Percentiles rank a stretch among this genome's conserved stretches.
Evolutionary conservation across 2,797 vertebrate species (phyloP).

Genomic region (Sparus aurata): DNA sequence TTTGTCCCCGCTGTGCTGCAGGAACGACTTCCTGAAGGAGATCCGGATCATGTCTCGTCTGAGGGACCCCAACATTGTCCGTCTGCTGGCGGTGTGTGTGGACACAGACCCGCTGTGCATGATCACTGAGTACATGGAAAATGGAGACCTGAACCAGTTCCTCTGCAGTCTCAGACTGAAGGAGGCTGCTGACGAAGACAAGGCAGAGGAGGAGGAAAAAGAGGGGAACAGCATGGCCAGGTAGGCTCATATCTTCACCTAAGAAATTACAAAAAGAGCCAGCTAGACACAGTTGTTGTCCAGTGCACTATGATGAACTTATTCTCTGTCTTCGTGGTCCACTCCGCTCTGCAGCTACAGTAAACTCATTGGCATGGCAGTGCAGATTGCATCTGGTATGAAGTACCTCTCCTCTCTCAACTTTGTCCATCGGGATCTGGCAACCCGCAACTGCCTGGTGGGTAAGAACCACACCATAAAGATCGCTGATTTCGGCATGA

Average conservation of each 20-base stretch:
- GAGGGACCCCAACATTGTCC: constrained; percentile 97
- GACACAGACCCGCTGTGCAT: constrained; percentile 95
- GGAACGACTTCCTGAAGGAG: constrained; percentile 99
- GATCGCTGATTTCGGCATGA: constrained; percentile 98
- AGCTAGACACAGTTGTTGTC: not conserved
- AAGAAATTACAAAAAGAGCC: not conserved
- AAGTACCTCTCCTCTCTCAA: constrained; percentile 97
- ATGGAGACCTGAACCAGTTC: constrained; percentile 98
- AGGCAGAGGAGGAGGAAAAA: constrained; percentile 50
- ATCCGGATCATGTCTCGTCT: constrained; percentile 98
- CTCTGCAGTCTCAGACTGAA: constrained; percentile 90
- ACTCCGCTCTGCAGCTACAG: constrained; percentile 79
- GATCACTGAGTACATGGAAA: constrained; percentile 99
- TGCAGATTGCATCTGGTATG: constrained; percentile 97
- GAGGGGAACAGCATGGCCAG: constrained; percentile 79
- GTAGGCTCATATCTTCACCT: constrained; percentile 71
- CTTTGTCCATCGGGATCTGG: constrained; percentile 97
- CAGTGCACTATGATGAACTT: not conserved
- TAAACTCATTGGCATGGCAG: constrained; percentile 91
- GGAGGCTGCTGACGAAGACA: constrained; percentile 54
- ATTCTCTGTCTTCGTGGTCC: constrained; percentile 9
- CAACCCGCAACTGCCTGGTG: constrained; percentile 97
- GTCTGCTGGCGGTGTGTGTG: constrained; percentile 95
- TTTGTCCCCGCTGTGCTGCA: constrained; percentile 64
- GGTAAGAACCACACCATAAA: constrained; percentile 96